Evolutionary conservation across 2,888 invertebrate species (phyloP), one percentile per base, ranked within the genome.

Genomic region (Drosophila acutilabella): DNA sequence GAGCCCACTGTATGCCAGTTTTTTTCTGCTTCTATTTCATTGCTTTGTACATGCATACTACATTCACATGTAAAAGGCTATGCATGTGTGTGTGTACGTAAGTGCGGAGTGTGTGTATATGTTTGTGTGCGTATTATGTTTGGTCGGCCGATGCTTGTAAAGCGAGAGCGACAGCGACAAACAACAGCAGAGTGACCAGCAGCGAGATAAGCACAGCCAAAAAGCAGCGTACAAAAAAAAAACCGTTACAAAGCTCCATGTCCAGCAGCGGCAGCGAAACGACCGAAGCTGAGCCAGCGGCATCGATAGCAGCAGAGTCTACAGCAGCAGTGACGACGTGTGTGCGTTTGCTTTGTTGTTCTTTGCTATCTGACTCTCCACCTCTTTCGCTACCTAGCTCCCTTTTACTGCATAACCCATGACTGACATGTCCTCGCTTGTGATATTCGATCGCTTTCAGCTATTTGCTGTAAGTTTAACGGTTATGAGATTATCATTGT

Each of bases 1-100:
- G 76, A 75, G 75, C 78, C 75, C 78, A 75, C 64, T 20, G 64
- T 67, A 41, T 62, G 54, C 54, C 62, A 36, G 66, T 73, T 78
- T 59, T 53, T 50, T 62, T 57, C 57, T 61, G 61, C 60, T 74
- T 74, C 78, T 78, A 66, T 70, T 73, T 66, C 62, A 56, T 48
- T 77, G 64, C 69, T 56, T 64, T 61, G 45, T 67, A 52, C n/a
- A 10, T 40, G 26, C 44, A 45, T 26, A 38, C 48, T 7, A 58
- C 58, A 23, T 38, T 44, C 18, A 53, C 26, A 16, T 26, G 30
- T 47, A 64, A 38, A 23, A 23, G 2, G 5, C 23, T 23, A 30
- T 30, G 30, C 30, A 57, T 20, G 3, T 26, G 23, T 5, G 14
- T 45, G 6, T 23, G 44, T 45, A 45, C n/a, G 48, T 45, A 38